phyloP scores from a whole-genome alignment of 2,888 invertebrate genomes.

The Hecatera dysodea region DNA sequence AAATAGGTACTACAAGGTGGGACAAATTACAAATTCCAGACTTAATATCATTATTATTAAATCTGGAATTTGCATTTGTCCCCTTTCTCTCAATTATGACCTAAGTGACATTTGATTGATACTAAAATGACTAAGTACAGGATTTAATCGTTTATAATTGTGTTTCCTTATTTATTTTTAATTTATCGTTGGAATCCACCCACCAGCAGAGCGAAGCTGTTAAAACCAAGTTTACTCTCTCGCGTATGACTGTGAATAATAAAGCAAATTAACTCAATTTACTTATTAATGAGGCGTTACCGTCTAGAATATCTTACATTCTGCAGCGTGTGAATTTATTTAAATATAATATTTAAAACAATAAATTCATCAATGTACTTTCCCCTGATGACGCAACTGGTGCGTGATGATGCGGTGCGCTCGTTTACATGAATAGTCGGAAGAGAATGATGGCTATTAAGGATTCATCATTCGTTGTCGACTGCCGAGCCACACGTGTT shows the following conservation, averaged over 20 bases:
- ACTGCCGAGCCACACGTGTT: conserved; percentile 66
- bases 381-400: conserved; percentile 82
- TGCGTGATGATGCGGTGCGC: conserved; percentile 81
- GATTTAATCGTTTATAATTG: not conserved
- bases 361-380: conserved; percentile 83
- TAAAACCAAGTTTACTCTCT: conserved; percentile 30
- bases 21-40: not conserved
- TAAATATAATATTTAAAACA: conserved; percentile 70
- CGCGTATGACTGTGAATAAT: conserved; percentile 39
- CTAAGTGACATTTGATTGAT: conserved; percentile 1
- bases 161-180: not conserved
- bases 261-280: conserved; percentile 26
- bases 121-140: not conserved
- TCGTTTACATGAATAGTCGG: conserved; percentile 81
- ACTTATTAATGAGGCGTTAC: conserved; percentile 12
- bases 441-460: conserved; percentile 79
- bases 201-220: not conserved
- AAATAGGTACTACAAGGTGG: not conserved
- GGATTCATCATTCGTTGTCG: conserved; percentile 74
- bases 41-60: not conserved
- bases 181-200: conserved; percentile 15
- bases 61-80: too few species aligned
- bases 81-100: conserved; percentile 17
- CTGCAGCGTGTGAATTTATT: conserved; percentile 61
- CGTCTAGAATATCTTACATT: conserved; percentile 50